Percentiles rank a stretch among this genome's conserved stretches.
phyloP scores from a whole-genome alignment of 2,888 invertebrate species.

The Sminthurides aquaticus region DNA sequence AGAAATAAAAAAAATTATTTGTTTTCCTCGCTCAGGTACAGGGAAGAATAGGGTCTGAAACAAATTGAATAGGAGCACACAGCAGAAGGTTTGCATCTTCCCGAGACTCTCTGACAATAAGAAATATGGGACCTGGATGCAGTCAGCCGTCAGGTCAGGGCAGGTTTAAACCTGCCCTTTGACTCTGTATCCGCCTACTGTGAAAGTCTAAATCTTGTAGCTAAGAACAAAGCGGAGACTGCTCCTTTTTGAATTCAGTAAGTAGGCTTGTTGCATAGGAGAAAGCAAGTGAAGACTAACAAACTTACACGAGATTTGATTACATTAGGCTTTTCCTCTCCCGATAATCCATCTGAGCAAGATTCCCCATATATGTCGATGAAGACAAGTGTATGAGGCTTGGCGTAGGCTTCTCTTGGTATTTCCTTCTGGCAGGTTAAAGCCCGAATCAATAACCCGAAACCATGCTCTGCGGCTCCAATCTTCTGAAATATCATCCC shows the following conservation, averaged over 20 bases:
- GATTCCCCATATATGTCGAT: conserved; percentile 30
- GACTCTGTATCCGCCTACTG: too few species aligned
- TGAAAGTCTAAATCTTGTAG: too few species aligned
- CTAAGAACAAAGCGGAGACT: too few species aligned
- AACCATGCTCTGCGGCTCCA: conserved; percentile 31
- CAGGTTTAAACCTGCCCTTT: too few species aligned
- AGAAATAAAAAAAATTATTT: too few species aligned
- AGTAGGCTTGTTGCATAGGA: neutral
- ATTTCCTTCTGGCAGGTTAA: conserved; percentile 34
- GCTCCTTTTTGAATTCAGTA: neutral
- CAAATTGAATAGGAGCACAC: too few species aligned
- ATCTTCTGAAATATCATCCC: conserved; percentile 31
- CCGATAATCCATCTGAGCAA: conserved; percentile 4
- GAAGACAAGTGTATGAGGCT: conserved; percentile 34
- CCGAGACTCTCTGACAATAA: too few species aligned
- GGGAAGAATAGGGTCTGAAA: too few species aligned
- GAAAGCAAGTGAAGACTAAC: neutral
- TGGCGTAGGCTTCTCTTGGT: conserved; percentile 27
- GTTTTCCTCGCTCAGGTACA: too few species aligned
- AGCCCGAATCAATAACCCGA: conserved; percentile 32
- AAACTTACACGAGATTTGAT: conserved; percentile 21
- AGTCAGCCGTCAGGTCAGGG: neutral
- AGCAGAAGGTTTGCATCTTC: too few species aligned
- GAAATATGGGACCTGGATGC: too few species aligned
- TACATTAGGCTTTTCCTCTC: conserved; percentile 11